These are phyloP conservation scores for Solenopsis invicta DNA, from an alignment of 1,140 invertebrate genomes.

Conservation along the genomic window DNA sequence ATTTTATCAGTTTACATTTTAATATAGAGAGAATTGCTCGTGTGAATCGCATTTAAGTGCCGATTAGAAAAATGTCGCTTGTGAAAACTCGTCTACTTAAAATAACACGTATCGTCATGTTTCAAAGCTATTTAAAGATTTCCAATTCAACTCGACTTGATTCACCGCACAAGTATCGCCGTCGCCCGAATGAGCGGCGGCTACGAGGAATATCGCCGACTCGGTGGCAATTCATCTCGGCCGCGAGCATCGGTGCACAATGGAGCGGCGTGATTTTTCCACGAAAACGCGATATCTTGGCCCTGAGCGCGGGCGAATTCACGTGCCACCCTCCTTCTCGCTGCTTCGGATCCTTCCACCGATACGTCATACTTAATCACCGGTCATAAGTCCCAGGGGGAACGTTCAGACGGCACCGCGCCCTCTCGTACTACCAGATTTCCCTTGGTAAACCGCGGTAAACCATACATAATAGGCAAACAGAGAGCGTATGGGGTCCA, in stretches of 20 bases:
- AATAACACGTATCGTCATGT: background rate
- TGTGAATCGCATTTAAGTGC: background rate
- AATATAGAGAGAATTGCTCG: background rate
- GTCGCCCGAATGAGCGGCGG: background rate
- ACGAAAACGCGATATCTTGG: constrained; percentile 43
- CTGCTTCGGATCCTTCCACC: constrained; percentile 68
- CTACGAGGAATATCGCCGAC: constrained; percentile 38
- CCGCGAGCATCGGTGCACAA: constrained; percentile 52
- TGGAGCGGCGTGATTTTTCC: constrained; percentile 42
- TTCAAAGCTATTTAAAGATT: background rate
- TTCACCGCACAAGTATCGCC: background rate
- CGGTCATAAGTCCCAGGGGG: constrained; percentile 76
- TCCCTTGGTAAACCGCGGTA: constrained; percentile 81
- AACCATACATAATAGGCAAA: constrained; percentile 81
- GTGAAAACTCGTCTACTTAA: background rate
- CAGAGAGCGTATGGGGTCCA: constrained; percentile 80
- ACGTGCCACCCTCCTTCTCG: constrained; percentile 31
- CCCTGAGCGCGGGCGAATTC: constrained; percentile 12
- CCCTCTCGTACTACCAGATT: constrained; percentile 67
- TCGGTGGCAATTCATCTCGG: constrained; percentile 38
- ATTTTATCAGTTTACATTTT: constrained; percentile 55
- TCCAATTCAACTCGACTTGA: background rate
- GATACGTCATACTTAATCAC: constrained; percentile 83
- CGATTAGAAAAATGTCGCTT: constrained; percentile 8
- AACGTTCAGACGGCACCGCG: background rate